Evolutionary conservation across 2,113 vertebrate genomes (phyloP), one percentile per base, ranked within the genome.

Genomic region (Alligator sinensis): DNA sequence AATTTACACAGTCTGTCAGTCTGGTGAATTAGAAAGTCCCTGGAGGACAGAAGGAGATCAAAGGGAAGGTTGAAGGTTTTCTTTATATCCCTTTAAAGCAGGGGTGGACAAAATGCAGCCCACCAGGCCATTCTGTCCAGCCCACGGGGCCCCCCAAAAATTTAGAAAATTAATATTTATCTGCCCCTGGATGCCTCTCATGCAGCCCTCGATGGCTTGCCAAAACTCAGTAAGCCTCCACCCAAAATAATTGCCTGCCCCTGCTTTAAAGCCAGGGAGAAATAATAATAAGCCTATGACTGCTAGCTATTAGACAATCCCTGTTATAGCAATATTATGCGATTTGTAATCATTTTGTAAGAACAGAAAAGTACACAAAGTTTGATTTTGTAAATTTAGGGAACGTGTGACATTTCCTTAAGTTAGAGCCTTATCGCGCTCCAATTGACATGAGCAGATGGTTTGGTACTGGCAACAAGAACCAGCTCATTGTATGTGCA

Each of bases 361-460:
- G 18, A 87, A 84, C 12, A 84, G 28, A 47, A 38, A 78, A 75
- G 89, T 28, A 79, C 78, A 80, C 27, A 77, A 78, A 82, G 87
- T 64, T 47, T 27, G 0, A 57, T 81, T 91, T 76, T 78, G 30
- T 47, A 74, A 1, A 86, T 89, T 88, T 28, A 60, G 16, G 28
- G 58, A 84, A n/a, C 14, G 1, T 62, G 27, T 38, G 54, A 76
- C 91, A 18, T 59, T 18, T 47, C 63, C 5, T 25, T 47, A 24
- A 76, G 82, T 85, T 87, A 63, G 78, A 95, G 60, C 25, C 68
- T 90, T 15, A 84, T 87, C 38, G 84, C 79, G 8, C 78, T 93
- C 78, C 47, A 28, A 24, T 4, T 80, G 85, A 81, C 57, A 91
- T 79, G 18, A 80, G 2, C 13, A 87, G 82, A 47, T 87, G 17